Base-by-base conservation (phyloP, 2,888 invertebrate species). In the Leucoma salicis region DNA sequence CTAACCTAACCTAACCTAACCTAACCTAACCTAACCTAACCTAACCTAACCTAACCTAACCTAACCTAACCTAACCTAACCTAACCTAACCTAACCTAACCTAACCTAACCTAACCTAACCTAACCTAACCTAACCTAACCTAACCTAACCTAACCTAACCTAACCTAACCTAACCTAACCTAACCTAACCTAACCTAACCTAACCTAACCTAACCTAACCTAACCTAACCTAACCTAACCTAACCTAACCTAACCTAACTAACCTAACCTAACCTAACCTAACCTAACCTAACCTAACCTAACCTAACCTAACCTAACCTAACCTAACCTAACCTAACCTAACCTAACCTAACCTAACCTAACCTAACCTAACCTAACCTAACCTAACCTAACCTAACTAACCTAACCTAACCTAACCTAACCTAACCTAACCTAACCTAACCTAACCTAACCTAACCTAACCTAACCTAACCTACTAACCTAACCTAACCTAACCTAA, bases 401-500 rank as follows among this genome's bases (percentile, higher is more conserved):
- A 46, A 46, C 50, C 32, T 44, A 50, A 42, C 46, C 51, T 42
- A 48, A 45, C 47, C 45, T 40, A 42, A 45, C 51, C 45, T 42
- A 47, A 37, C 42, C 38, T 44, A 44, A 44, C 43, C 49, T 40
- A 42, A 47, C 47, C 45, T 42, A 49, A 39, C 49, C 45, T 42
- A 46, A 43, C 49, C 43, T 35, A 35, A 35, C 35, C 35, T 35
- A 35, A 34, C 35, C 35, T 35, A 39, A 52, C 46, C 52, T 41
- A 43, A 46, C 48, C 48, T 48, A 48, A 48, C 47, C 52, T 47
- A 47, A 47, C 52, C 39, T 45, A 42, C 40, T 46, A 45, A 51
- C 51, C 51, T 45, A 51, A 51, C 51, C 51, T 51, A 43, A 49
- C 50, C 46, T 46, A 47, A 51, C 51, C 52, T 48, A 52, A 52